Conservation (phyloP, 2,797 vertebrate species). For the Pseudochromis fuscus region DNA sequence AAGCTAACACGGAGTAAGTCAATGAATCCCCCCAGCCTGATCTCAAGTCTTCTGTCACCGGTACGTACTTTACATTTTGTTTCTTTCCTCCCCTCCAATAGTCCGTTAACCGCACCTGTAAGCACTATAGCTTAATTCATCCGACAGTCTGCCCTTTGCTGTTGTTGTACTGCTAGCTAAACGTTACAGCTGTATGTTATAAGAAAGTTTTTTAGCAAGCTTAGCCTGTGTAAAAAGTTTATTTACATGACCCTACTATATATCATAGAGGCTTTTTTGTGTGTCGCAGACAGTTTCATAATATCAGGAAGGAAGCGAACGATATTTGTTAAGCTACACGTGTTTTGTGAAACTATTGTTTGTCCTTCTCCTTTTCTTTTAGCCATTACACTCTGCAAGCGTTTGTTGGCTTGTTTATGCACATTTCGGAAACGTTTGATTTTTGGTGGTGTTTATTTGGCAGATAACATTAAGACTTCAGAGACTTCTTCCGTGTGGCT, state of each 20-base stretch:
- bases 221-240: background rate
- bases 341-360: conserved; percentile 14
- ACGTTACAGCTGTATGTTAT: background rate
- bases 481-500: background rate
- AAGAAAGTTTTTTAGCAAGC: background rate
- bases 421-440: too few species aligned
- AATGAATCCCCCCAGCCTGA: background rate
- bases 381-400: background rate
- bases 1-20: rapidly evolving
- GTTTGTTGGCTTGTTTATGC: background rate
- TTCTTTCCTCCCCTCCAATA: background rate
- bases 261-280: background rate
- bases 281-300: conserved; percentile 45
- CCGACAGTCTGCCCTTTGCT: background rate
- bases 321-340: conserved; percentile 25
- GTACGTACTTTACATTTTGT: conserved; percentile 55
- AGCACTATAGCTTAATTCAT: background rate
- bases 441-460: too few species aligned
- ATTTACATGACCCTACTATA: rapidly evolving
- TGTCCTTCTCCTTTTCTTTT: background rate
- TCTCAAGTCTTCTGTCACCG: conserved; percentile 7
- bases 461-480: too few species aligned
- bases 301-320: conserved; percentile 34
- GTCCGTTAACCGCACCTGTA: background rate
- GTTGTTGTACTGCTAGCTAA: background rate